Evolutionary conservation across 2,113 vertebrate species (phyloP), one percentile per base, ranked within the genome.

Genomic region (Morone chrysops): DNA sequence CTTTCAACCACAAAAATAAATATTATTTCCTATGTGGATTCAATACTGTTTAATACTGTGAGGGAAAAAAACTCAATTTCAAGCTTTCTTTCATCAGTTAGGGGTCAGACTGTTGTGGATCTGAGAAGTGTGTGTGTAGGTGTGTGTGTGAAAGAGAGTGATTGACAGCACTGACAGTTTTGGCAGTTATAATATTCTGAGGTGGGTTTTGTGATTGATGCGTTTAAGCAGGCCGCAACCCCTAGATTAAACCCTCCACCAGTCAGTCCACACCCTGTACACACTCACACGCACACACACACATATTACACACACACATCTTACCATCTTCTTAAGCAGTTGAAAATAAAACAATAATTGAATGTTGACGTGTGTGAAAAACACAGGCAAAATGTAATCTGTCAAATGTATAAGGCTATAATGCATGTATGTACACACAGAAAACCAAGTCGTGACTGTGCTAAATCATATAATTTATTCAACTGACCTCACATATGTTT

Each of bases 401-500:
- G 18, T 56, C 43, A 25, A 62, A 48, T 36, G 3, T 9, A 40
- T 60, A 38, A 51, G 2, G 45, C 17, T 47, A 41, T 22, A 36
- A 48, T 25, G 38, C 5, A 54, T 14, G 22, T 5, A 17, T 59
- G n/a, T 18, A 45, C 3, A 54, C 1, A 74, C 45, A 80, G 43
- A 78, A 69, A 51, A 66, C 74, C 76, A 90, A 82, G 81, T 51
- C 25, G 31, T 54, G 14, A 66, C 66, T 87, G 72, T 86, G 90
- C 70, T 90, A 93, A 94, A 94, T 89, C 85, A 94, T 91, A 92
- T 87, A 17, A 84, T 96, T 95, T 93, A 86, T 92, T 94, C 87
- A 82, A 91, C 71, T 71, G 43, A 62, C 41, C 75, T 75, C 91
- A 80, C 77, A 81, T 62, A 66, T 93, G 74, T 82, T 90, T 70